Evolutionary conservation across 2,797 vertebrate genomes (phyloP), one percentile per base, ranked within the genome.

Genomic region (Cyprinodon diabolis): DNA sequence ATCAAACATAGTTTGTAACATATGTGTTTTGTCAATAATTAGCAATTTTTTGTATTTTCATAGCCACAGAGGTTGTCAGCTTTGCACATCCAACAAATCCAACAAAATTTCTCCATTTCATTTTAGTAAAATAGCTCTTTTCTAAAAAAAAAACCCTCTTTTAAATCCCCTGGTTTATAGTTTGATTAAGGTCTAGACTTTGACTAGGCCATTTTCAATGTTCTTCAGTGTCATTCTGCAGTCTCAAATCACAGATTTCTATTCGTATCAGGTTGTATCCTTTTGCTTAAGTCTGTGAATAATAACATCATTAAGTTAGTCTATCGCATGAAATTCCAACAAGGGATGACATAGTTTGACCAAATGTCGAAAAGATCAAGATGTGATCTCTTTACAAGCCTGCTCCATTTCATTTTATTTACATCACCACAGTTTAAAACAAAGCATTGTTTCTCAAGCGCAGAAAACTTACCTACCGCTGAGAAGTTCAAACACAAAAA

Each of bases 401-500:
- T 17, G 14, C 49, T 17, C 6, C 49, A 17, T 58, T 2, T 30
- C 30, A 60, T 15, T 40, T 43, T 63, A 45, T 11, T n/a, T 63
- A 65, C 10, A 21, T 14, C 60, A 63, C 6, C 60, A 47, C 43
- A 66, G 11, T 14, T 66, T 23, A 23, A 30, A 43, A 23, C 68
- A 72, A 79, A 62, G 23, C 5, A 58, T 21, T 45, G 35, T 19
- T n/a, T 55, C 19, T 63, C 9, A 14, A 58, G 79, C 37, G 7
- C 23, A 49, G 30, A 3, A 72, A 77, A 71, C 89, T 72, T 82
- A 95, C 95, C 92, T 81, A 78, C 92, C 93, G 25, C 84, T 94
- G 63, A 96, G 93, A 54, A 95, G 90, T 76, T 96, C 94, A 83
- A 92, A 96, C 75, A 95, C 83, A 82, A 96, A 90, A 68, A 96